A percentile compares a stretch with the other conserved stretches of the same genome.
Conservation (phyloP, 2,888 invertebrate genomes). For the Escarpia spicata region DNA sequence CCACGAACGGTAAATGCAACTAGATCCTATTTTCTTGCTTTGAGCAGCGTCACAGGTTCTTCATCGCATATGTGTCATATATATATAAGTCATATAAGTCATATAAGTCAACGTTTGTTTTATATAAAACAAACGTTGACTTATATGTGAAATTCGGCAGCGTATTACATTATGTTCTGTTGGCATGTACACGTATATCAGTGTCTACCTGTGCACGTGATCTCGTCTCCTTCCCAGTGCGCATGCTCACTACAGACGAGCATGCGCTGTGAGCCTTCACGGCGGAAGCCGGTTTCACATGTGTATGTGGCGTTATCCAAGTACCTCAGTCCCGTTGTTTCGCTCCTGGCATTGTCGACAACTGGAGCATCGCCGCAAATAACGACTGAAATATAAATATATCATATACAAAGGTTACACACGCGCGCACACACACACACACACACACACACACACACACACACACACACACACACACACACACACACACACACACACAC, state of each 20-base stretch:
- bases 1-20: no score
- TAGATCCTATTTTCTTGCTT: neutral
- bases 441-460: neutral
- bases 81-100: no score
- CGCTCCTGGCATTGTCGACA: neutral
- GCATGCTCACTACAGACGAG: neutral
- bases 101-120: no score
- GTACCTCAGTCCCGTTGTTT: neutral
- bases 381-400: neutral
- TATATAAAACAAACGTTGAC: neutral
- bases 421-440: neutral
- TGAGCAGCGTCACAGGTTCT: neutral
- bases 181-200: neutral
- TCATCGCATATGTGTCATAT: neutral
- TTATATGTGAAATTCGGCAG: neutral
- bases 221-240: neutral
- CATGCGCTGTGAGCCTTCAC: neutral
- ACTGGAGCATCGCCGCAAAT: neutral
- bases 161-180: neutral
- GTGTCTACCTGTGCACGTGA: neutral
- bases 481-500: neutral
- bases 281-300: neutral
- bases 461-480: neutral
- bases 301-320: neutral
- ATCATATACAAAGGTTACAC: neutral